phyloP scores from a whole-genome alignment of 2,888 invertebrate genomes.

The Chrysomela aeneicollis region DNA sequence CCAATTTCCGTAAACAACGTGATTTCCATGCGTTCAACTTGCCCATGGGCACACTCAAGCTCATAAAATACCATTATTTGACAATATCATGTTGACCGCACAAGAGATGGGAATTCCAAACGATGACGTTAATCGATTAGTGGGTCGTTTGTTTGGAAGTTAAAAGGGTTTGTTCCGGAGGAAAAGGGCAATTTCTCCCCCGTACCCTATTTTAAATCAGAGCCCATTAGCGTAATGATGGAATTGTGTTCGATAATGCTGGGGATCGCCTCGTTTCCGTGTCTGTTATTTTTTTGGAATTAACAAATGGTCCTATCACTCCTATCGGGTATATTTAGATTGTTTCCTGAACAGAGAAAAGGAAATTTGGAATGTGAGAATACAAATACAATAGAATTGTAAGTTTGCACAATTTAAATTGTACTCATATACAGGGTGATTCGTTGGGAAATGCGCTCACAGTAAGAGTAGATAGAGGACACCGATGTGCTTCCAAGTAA shows the following conservation, averaged over 20 bases:
- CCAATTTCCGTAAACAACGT: not conserved
- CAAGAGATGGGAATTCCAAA: slow-evolving; percentile 21
- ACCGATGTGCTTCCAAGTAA: too few species aligned
- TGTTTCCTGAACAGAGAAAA: too few species aligned
- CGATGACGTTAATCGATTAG: slow-evolving; percentile 32
- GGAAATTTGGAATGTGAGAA: too few species aligned
- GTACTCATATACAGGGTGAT: too few species aligned
- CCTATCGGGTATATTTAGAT: too few species aligned
- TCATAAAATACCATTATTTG: not conserved
- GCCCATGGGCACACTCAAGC: not conserved
- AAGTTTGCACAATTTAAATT: too few species aligned
- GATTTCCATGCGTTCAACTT: not conserved
- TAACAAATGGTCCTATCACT: too few species aligned
- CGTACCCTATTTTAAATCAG: slow-evolving; percentile 32
- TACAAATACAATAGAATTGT: too few species aligned
- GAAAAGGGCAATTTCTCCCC: slow-evolving; percentile 17
- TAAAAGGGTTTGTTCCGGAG: slow-evolving; percentile 25
- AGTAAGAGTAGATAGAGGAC: too few species aligned
- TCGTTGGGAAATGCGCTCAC: too few species aligned
- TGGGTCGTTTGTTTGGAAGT: slow-evolving; percentile 25
- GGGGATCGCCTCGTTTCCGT: slow-evolving; percentile 31
- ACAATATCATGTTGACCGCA: slow-evolving; percentile 18
- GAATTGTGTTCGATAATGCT: slow-evolving; percentile 33
- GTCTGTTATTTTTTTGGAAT: slow-evolving; percentile 12
- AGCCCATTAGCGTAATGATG: slow-evolving; percentile 36